A percentile compares a stretch with the other conserved stretches of the same genome.
phyloP scores from a whole-genome alignment of 2,797 vertebrate genomes.

The Melopsittacus undulatus region DNA sequence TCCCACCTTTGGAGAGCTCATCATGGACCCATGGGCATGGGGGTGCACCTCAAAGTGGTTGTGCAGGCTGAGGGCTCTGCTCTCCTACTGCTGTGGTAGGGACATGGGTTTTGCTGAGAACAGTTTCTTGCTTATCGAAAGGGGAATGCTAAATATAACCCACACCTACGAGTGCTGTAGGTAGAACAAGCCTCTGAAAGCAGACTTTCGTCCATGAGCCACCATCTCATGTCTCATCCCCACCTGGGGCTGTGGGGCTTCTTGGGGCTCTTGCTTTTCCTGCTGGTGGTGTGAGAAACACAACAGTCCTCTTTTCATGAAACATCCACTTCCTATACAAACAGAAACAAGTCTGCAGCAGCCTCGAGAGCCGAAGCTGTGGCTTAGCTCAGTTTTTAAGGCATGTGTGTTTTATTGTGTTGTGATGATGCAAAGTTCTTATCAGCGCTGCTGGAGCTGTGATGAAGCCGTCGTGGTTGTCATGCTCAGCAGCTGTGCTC shows the following conservation, averaged over 20 bases:
- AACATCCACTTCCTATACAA: not conserved
- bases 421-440: not conserved
- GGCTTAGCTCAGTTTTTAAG: not conserved
- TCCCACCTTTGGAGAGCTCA: not conserved
- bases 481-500: not conserved
- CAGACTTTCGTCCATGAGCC: not conserved
- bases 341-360: not conserved
- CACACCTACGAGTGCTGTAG: constrained; percentile 21
- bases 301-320: not conserved
- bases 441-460: not conserved
- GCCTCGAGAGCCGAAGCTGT: not conserved
- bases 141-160: not conserved
- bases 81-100: accelerated
- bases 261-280: not conserved
- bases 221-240: not conserved
- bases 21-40: not conserved
- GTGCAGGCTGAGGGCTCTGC: not conserved
- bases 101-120: not conserved
- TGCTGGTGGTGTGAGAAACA: not conserved
- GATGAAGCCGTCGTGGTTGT: not conserved
- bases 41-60: not conserved
- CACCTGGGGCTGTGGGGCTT: not conserved
- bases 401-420: not conserved
- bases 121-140: not conserved
- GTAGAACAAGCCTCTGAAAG: not conserved